Conservation (phyloP, 2,113 vertebrate genomes). For the Hyperopisus bebe region DNA sequence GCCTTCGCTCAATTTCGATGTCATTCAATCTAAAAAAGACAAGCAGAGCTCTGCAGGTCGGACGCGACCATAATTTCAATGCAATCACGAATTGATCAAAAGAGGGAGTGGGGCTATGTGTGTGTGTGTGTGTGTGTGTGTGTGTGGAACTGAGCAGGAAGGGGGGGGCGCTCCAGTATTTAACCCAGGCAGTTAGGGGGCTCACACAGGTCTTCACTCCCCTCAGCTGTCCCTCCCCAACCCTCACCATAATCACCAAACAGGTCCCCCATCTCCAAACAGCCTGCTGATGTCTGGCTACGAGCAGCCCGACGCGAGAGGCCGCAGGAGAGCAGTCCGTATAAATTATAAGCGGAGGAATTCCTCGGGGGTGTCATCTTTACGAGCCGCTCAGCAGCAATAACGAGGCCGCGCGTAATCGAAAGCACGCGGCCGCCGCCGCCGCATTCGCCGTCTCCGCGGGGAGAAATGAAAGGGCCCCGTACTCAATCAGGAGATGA, state of each 20-base stretch:
- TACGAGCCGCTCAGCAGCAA: background rate
- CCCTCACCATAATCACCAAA: background rate
- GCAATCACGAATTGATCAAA: conserved; percentile 2
- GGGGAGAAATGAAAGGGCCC: background rate
- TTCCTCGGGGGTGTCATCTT: background rate
- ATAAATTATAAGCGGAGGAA: background rate
- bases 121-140: no score
- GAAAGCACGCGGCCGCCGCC: background rate
- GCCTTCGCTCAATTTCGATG: background rate
- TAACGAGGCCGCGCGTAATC: background rate
- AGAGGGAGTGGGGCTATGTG: background rate
- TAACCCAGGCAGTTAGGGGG: background rate
- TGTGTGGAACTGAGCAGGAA: background rate
- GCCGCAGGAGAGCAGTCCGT: background rate
- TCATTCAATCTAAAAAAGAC: background rate
- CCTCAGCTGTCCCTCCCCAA: background rate
- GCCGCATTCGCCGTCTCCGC: background rate
- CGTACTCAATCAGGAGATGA: background rate
- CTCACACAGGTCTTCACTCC: background rate
- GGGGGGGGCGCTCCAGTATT: background rate
- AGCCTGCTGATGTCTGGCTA: background rate
- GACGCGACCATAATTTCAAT: background rate
- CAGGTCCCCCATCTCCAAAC: background rate
- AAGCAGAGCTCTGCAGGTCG: background rate
- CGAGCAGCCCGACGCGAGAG: background rate